These are phyloP conservation scores for Allolobophora icterica DNA, from an alignment of 2,888 invertebrate genomes.

Conservation along the genomic window DNA sequence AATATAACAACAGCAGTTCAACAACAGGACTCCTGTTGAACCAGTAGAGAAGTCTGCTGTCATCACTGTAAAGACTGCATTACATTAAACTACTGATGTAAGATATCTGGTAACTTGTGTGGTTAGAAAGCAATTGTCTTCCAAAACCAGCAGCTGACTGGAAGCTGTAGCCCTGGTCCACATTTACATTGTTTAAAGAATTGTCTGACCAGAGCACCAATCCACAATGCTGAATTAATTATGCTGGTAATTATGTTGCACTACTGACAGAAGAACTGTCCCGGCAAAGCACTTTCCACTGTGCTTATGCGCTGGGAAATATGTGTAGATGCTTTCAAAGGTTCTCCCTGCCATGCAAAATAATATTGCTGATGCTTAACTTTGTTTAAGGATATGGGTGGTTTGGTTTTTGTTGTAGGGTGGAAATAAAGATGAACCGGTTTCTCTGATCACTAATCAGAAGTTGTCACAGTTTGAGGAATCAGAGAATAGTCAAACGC, in stretches of 20 bases:
- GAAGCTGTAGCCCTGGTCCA: background rate
- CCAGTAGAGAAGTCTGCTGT: background rate
- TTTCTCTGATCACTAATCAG: conserved; percentile 70
- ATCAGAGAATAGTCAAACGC: background rate
- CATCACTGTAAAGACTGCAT: too few relatives aligned
- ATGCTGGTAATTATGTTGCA: background rate
- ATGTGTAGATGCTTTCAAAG: background rate
- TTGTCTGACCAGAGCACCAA: background rate
- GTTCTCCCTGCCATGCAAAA: background rate
- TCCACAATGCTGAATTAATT: too few relatives aligned
- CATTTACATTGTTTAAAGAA: background rate
- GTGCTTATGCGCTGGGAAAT: background rate
- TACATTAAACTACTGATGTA: background rate
- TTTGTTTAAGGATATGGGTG: background rate
- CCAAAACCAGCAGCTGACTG: background rate
- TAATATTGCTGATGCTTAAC: background rate
- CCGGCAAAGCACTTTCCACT: too few relatives aligned
- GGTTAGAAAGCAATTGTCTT: background rate
- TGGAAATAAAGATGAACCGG: conserved; percentile 54
- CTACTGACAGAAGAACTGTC: background rate
- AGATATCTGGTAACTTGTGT: background rate
- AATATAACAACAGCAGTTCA: too few relatives aligned
- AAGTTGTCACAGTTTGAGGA: conserved; percentile 73
- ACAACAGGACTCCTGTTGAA: background rate
- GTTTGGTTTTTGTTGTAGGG: conserved; percentile 32